phyloP scores from a whole-genome alignment of 2,113 vertebrate species.

The Pygoscelis antarcticus region DNA sequence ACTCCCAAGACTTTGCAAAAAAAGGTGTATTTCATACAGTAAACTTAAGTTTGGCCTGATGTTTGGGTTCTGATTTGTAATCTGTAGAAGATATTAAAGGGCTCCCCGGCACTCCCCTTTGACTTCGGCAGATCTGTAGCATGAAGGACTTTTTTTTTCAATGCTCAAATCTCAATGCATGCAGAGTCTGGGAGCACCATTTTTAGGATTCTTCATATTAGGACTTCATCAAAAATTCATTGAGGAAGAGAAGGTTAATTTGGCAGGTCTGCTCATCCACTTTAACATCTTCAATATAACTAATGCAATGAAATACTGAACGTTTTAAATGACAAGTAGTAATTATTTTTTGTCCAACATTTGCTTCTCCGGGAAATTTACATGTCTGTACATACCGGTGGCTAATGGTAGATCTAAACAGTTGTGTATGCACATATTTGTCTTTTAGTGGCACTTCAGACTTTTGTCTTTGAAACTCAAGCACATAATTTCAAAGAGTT shows the following conservation, averaged over 20 bases:
- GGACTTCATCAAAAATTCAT: neutral
- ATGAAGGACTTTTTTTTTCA: neutral
- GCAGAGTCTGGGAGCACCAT: neutral
- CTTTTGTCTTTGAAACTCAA: neutral
- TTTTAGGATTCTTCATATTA: neutral
- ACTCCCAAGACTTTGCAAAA: neutral
- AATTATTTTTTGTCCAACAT: neutral
- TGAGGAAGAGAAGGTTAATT: neutral
- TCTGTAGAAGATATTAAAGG: neutral
- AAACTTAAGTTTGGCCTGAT: neutral
- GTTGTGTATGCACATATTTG: neutral
- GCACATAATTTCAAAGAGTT: neutral
- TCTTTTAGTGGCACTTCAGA: neutral
- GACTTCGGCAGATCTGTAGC: neutral
- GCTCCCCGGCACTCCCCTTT: neutral
- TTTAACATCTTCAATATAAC: neutral
- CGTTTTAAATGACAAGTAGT: neutral
- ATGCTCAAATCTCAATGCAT: neutral
- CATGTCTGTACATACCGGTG: fast-evolving
- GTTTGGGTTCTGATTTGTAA: neutral
- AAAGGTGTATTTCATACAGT: neutral
- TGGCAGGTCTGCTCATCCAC: neutral
- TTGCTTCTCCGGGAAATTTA: neutral
- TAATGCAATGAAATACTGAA: neutral
- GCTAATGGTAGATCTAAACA: neutral